phyloP scores from a whole-genome alignment of 2,797 vertebrate genomes.

The Crenuchus spilurus region DNA sequence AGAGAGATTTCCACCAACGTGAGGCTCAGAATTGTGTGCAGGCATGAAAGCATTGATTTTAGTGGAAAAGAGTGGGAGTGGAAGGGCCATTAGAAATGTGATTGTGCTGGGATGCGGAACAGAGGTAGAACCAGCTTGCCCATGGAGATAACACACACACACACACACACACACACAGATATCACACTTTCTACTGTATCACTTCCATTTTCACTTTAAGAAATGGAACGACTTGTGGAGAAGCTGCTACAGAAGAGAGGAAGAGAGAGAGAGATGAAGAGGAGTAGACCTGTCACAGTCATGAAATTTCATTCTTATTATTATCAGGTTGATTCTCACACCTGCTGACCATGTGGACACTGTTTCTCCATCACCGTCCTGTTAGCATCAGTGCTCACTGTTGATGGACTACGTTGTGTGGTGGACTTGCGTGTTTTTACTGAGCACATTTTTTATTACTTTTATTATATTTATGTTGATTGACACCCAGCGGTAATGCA shows the following conservation, averaged over 20 bases:
- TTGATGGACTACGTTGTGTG: no score
- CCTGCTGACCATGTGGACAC: no score
- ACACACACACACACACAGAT: background rate
- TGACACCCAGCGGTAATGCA: no score
- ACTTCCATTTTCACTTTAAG: conserved; percentile 7
- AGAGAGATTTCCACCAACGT: conserved; percentile 21
- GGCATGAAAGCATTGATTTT: conserved; percentile 32
- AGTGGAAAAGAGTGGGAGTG: conserved; percentile 7
- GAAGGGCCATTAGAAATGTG: conserved; percentile 37
- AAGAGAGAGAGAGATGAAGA: background rate
- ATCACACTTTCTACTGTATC: background rate
- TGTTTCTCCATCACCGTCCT: no score
- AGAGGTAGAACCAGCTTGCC: background rate
- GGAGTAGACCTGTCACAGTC: no score
- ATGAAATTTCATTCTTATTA: no score
- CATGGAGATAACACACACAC: conserved; percentile 20
- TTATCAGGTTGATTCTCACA: no score
- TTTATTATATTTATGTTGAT: no score
- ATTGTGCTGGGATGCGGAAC: background rate
- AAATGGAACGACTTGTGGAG: background rate
- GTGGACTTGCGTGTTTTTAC: no score
- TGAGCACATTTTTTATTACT: background rate
- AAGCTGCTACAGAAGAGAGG: conserved; percentile 9
- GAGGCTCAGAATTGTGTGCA: conserved; percentile 23
- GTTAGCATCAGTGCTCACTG: no score